phyloP scores from a whole-genome alignment of 2,113 vertebrate genomes.

The Microcebus ravelobensis region DNA sequence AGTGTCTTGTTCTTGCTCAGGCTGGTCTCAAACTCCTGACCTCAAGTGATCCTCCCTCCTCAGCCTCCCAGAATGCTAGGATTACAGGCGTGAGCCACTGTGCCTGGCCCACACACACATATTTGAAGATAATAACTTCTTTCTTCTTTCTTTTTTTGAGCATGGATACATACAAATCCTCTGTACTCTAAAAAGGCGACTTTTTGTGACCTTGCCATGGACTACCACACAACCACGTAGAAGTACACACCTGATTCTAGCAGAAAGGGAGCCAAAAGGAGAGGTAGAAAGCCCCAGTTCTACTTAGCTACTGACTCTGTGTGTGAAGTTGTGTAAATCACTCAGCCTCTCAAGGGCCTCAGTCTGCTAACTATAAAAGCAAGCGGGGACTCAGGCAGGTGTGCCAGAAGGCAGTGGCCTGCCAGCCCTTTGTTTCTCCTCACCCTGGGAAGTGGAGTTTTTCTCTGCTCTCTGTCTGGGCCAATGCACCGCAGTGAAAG shows the following conservation, averaged over 20 bases:
- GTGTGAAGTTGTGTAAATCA: too few relatives aligned
- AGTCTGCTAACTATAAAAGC: background rate
- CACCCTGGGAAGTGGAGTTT: background rate
- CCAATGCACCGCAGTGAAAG: background rate
- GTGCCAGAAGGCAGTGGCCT: background rate
- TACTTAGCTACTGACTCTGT: background rate
- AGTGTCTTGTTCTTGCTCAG: too few relatives aligned
- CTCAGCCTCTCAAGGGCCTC: too few relatives aligned
- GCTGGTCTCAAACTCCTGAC: too few relatives aligned
- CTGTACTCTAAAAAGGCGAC: background rate
- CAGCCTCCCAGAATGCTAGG: too few relatives aligned
- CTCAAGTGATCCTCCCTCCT: too few relatives aligned
- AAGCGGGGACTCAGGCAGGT: background rate
- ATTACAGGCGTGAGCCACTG: too few relatives aligned
- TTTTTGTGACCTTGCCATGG: background rate
- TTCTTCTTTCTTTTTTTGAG: background rate
- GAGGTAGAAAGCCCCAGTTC: background rate
- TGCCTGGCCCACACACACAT: too few relatives aligned
- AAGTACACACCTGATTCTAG: background rate
- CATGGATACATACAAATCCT: too few relatives aligned
- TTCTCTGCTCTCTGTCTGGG: background rate
- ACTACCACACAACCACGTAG: too few relatives aligned
- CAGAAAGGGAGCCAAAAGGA: background rate
- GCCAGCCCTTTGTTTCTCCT: background rate
- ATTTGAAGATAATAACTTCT: background rate